Base-by-base conservation (phyloP, 2,888 invertebrate genomes). In the Apodemia zela region DNA sequence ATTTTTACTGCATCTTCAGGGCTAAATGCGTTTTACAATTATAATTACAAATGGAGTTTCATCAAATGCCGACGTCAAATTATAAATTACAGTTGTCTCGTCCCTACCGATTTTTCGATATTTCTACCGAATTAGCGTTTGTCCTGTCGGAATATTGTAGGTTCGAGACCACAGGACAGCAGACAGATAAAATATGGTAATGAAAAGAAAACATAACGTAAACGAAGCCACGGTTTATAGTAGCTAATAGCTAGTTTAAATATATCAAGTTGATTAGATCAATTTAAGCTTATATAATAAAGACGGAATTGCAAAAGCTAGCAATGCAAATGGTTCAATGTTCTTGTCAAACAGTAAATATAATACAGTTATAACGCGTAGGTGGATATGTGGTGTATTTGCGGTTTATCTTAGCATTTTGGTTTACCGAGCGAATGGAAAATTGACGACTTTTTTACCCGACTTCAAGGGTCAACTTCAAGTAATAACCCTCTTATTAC, bases 261-360 rank as follows among this genome's bases (percentile, higher is more conserved):
- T 71, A 67, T 67, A 64, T 65, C 54, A 67, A 68, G 69, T 70
- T 68, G 65, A 77, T 75, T 67, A 66, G 66, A 68, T 71, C 77
- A 76, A 78, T 72, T 72, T 69, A 67, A 60, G 29, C 38, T 59
- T 63, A 69, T 74, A 72, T 78, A 77, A 77, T 74, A 67, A 63
- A 65, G 29, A 45, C 58, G 47, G 61, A 68, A 67, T 67, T 67
- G 67, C 65, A 67, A 69, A 61, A 70, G 63, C 18, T 60, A 63
- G 51, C 49, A 58, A 54, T 60, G 47, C 63, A 63, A 65, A 25
- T 68, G 63, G 60, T 68, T 68, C 63, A 67, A 71, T 66, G 68
- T 64, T 59, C 58, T 61, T 66, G 62, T 60, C 68, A 67, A 66
- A 65, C 65, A 58, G 49, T 25, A 33, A 18, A 51, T 60, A 59